Base-by-base conservation (phyloP, 2,113 vertebrate species). In the Indicator maculatus region DNA sequence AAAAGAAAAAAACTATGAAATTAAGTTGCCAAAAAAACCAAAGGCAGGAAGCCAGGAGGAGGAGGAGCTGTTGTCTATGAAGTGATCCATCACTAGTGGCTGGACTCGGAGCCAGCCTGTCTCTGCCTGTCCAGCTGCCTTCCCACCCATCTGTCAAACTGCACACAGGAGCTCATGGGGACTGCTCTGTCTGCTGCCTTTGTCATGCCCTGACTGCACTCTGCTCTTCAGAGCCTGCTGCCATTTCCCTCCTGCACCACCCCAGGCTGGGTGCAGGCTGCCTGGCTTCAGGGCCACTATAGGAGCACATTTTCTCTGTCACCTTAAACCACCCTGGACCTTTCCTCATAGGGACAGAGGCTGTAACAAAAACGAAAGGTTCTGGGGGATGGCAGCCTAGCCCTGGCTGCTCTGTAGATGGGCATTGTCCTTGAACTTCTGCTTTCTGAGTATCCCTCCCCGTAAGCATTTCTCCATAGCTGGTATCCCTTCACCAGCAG, bases 11-110 rank as follows among this genome's bases (percentile, higher is more conserved):
- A 47, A 20, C 20, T 21, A 21, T 11, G 52, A 44, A 19, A 86
- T 27, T 70, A 80, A 91, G 81, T 97, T 97, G 96, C 96, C 96
- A 94, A 93, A 82, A 91, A 92, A 59, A 10, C 11, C 31, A 66
- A 92, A 92, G 21, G 66, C 85, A 80, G 94, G 86, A 90, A 80
- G 67, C 19, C 47, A 50, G 47, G 50, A 52, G 50, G 50, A 52
- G 50, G 50, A 36, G 63, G 88, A 88, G 60, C 90, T 6, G 84
- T 93, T 95, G 86, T 86, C 60, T 89, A 50, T 66, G 90, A 78
- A 75, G 59, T 55, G 69, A 87, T 65, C 28, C 50, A 70, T 85
- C 71, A 26, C 31, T 56, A 55, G 72, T 30, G 75, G 77, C 59
- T 76, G 71, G 59, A 72, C 45, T 67, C 41, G 71, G 73, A 88